Base-by-base conservation (phyloP, 2,113 vertebrate genomes). In the Cepphus grylle region DNA sequence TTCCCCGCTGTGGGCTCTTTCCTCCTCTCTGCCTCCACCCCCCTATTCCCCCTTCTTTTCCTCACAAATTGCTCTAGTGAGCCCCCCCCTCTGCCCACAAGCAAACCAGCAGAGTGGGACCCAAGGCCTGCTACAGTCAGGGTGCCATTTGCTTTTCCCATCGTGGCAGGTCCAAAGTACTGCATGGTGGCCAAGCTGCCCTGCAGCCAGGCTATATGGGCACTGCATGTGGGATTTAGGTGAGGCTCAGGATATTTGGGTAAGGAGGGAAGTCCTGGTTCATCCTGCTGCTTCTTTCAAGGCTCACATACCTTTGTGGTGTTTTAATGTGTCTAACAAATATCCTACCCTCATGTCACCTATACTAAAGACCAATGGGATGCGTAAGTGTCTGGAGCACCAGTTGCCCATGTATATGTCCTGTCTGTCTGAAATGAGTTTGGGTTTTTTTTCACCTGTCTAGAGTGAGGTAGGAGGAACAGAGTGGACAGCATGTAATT, bases 231-330 rank as follows among this genome's bases (percentile, higher is more conserved):
- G 59, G 58, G 26, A 53, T 49, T 69, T 77, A 43, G 53, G 6
- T 23, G 12, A 77, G 26, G 22, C 5, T 80, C 20, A 0, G 0
- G 19, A 15, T 71, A 1, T 45, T 38, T 86, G 36, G 8, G 12
- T 61, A 29, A 78, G 34, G 25, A 56, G 8, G 25, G n/a, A 85
- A 34, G 11, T 88, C 42, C 19, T 71, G 11, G 8, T 66, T 86
- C 65, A 62, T 62, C 42, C 61, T 42, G 8, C 22, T 84, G 30
- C 42, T 87, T 74, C 42, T 73, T 84, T 67, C 34, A 87, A 45
- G 32, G 17, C 21, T 23, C 11, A 2, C 8, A 16, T 40, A 19
- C 21, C 70, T 78, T 70, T 7, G 5, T 19, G 32, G 50, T 53
- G 38, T 5, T 84, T 47, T 66, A 23, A 66, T 30, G 16, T 58